Base-by-base conservation (phyloP, 2,888 invertebrate species). In the Chrysolina haemoptera region DNA sequence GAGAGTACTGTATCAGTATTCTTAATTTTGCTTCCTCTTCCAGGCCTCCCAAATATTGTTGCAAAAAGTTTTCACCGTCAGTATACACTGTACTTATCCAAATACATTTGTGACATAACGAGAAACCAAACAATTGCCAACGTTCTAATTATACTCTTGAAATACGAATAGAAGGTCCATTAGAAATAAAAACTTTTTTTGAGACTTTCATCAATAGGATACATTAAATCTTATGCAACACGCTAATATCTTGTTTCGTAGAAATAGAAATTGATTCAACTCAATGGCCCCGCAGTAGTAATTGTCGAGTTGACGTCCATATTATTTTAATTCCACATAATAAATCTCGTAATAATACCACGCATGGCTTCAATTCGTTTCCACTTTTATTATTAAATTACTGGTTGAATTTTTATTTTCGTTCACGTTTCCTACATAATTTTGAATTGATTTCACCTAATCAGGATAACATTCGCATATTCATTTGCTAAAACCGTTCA, bases 261-360 rank as follows among this genome's bases (percentile, higher is more conserved):
- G 35, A 71, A 71, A 62, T 71, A 68, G 67, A 50, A 67, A 50
- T 50, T 53, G 50, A 67, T 53, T 53, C 67, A 20, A 53, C 48
- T 53, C 67, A 40, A 67, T 53, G 59, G 35, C 27, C 35, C 27
- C 27, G 27, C 53, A 53, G 16, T 41, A 67, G 40, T 74, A 74
- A 74, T 71, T 74, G 71, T 74, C 68, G 68, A 74, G 68, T 74
- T 69, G 71, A 74, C 68, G 71, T 74, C 71, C 70, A 68, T 48
- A 71, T 74, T 71, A 74, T 74, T 70, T 74, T 68, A 74, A 74
- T 74, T 62, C 64, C 66, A 68, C 68, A 74, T 68, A 71, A 62
- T 68, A 74, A 73, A 76, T 76, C 75, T 68, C 72, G 73, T 68
- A 72, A 75, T 65, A 53, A 68, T 74, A 74, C 76, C 77, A 75